Percentiles rank a stretch among this genome's conserved stretches.
Evolutionary conservation across 2,797 vertebrate species (phyloP).

Genomic region (Micromesistius poutassou): DNA sequence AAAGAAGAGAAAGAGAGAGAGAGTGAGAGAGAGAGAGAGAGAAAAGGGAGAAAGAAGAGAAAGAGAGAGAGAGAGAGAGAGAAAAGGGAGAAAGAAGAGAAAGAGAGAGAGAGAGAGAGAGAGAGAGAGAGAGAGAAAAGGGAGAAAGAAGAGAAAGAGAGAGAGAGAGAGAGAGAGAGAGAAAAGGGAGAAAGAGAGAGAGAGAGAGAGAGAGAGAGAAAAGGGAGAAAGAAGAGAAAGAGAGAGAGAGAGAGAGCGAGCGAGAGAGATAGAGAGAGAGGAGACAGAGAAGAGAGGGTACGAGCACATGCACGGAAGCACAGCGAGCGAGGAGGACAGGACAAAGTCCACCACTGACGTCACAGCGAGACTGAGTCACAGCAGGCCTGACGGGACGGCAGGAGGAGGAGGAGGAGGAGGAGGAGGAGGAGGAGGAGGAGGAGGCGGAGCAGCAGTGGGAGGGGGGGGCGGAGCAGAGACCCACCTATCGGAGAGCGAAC

Average conservation of each 20-base stretch:
- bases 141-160: constrained; percentile 39
- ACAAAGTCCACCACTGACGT: constrained; percentile 81
- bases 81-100: constrained; percentile 39
- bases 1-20: constrained; percentile 30
- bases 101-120: constrained; percentile 32
- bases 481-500: constrained; percentile 90
- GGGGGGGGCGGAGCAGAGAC: constrained; percentile 48
- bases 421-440: constrained; percentile 57
- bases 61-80: constrained; percentile 59
- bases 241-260: constrained; percentile 39
- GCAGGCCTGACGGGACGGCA: constrained; percentile 64
- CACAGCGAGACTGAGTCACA: constrained; percentile 82
- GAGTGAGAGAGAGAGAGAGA: too few relatives aligned
- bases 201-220: constrained; percentile 51
- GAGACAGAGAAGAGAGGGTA: constrained; percentile 56
- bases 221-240: constrained; percentile 37
- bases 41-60: constrained; percentile 35
- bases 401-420: constrained; percentile 44
- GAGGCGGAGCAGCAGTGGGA: constrained; percentile 58
- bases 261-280: constrained; percentile 29
- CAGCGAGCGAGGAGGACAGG: constrained; percentile 78
- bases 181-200: constrained; percentile 34
- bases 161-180: constrained; percentile 38
- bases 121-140: constrained; percentile 33
- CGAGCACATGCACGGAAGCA: constrained; percentile 82